Base-by-base conservation (phyloP, 2,113 vertebrate species). In the Mesembrinibis cayennensis region DNA sequence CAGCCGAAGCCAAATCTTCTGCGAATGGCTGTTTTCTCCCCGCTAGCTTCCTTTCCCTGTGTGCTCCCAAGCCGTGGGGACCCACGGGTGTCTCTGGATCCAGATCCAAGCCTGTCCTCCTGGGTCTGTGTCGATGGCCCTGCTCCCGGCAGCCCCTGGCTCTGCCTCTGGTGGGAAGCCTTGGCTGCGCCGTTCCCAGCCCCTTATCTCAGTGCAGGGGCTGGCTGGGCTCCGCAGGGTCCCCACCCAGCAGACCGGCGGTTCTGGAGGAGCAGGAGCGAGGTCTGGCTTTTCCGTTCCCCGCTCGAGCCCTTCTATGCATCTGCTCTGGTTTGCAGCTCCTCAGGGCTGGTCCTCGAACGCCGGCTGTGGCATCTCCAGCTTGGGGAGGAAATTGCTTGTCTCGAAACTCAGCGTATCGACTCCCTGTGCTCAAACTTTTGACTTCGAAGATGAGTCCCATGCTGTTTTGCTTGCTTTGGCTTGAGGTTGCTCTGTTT, bases 241-340 rank as follows among this genome's bases (percentile, higher is more conserved):
- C 1, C 0, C 47, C 7, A 8, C 52, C 12, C 21, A 53, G 19
- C n/a, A 17, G 36, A n/a, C 30, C 2, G 1, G 11, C 0, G 0
- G 17, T 86, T 70, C 76, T 70, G 49, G 40, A 70, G 45, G 21
- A 58, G n/a, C 36, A 20, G 38, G 36, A 53, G 22, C 0, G 4
- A 61, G 38, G 16, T 55, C 32, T 59, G 70, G 12, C 34, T 71
- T 19, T 76, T 44, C 63, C 2, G 1, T 52, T 59, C 23, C 26
- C 30, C 1, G 2, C 50, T 36, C 1, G 4, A 38, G 58, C n/a
- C 21, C 40, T 59, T n/a, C 13, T 59, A 4, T 27, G 34, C 0
- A 3, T 21, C 21, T 62, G 53, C 32, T 69, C 32, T 30, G 30
- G 18, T 49, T 66, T 44, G 42, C 34, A 81, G 61, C 53, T 87